Conservation (phyloP, 2,797 vertebrate genomes). For the Bradypodion pumilum region DNA sequence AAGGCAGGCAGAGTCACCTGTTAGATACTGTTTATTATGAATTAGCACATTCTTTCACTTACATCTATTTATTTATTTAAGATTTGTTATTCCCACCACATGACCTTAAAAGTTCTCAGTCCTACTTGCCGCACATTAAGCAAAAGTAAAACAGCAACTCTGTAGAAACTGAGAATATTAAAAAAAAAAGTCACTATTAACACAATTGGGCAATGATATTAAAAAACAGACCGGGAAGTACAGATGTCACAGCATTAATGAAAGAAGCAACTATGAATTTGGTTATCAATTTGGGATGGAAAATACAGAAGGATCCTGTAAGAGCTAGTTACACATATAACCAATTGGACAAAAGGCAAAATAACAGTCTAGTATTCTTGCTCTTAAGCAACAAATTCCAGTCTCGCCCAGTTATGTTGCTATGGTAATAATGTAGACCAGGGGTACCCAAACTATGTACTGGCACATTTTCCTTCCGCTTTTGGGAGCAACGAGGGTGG, state of each 20-base stretch:
- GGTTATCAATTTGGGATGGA: not conserved
- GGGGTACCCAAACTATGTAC: too few species aligned
- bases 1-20: not conserved
- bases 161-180: not conserved
- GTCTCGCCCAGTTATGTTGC: too few species aligned
- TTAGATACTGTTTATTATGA: not conserved
- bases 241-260: not conserved
- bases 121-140: not conserved
- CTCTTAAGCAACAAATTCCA: too few species aligned
- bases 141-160: not conserved
- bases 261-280: not conserved
- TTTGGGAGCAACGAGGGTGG: too few species aligned
- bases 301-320: not conserved
- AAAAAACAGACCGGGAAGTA: not conserved
- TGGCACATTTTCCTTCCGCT: too few species aligned
- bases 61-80: not conserved
- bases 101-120: not conserved
- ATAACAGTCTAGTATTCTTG: too few species aligned
- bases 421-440: too few species aligned
- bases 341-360: too few species aligned
- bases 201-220: not conserved
- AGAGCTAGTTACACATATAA: not conserved
- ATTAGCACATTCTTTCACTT: not conserved
- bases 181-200: not conserved
- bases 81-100: not conserved